phyloP scores from a whole-genome alignment of 2,888 invertebrate species.

The Melinopterus prodromus region DNA sequence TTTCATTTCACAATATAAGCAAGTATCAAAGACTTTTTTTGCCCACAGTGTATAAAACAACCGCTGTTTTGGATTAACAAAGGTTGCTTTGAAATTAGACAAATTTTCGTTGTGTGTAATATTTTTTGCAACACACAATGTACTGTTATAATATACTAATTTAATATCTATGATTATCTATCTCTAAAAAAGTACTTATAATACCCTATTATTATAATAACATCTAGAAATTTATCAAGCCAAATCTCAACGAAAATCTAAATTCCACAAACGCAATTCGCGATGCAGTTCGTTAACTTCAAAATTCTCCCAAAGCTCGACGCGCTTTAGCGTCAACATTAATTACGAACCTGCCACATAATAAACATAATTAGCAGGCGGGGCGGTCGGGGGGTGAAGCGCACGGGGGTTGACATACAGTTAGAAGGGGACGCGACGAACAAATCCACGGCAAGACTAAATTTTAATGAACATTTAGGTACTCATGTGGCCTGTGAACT shows the following conservation, averaged over 20 bases:
- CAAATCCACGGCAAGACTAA: constrained; percentile 48
- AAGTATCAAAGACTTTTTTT: no score
- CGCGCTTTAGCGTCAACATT: constrained; percentile 12
- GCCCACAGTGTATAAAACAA: no score
- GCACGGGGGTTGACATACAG: not conserved
- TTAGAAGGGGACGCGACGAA: constrained; percentile 8
- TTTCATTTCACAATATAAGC: no score
- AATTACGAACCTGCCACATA: constrained; percentile 23
- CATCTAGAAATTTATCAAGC: not conserved
- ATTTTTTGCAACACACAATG: no score
- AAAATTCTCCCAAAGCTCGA: not conserved
- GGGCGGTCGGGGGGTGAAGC: not conserved
- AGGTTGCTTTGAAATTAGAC: no score
- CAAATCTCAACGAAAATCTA: not conserved
- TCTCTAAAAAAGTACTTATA: no score
- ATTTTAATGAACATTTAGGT: constrained; percentile 52
- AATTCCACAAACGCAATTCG: not conserved
- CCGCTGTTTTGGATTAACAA: no score
- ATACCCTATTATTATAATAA: no score
- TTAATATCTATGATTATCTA: no score
- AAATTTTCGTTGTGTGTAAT: no score
- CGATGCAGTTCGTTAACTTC: constrained; percentile 4
- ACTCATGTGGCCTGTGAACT: constrained; percentile 47
- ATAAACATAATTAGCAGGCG: constrained; percentile 26
- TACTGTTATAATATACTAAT: no score